Evolutionary conservation across 2,113 vertebrate genomes (phyloP).

Genomic region (Ia io): DNA sequence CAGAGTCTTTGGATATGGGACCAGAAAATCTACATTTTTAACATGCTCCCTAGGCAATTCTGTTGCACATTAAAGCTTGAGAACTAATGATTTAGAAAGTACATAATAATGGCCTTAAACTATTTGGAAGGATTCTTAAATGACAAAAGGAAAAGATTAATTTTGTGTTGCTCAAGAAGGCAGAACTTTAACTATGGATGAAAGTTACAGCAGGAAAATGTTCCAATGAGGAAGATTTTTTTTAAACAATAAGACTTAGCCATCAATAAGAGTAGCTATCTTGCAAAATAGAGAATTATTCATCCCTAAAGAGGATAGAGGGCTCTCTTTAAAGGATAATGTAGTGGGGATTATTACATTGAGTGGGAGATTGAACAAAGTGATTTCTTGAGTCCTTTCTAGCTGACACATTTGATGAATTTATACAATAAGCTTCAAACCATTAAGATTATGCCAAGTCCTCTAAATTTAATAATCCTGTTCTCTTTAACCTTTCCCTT

Average conservation of each 20-base stretch:
- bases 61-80: neutral
- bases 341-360: neutral
- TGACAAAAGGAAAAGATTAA: neutral
- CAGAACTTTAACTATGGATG: neutral
- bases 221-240: neutral
- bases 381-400: neutral
- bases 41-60: neutral
- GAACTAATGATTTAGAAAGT: slow-evolving; percentile 22
- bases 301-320: neutral
- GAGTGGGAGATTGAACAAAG: neutral
- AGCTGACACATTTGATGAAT: neutral
- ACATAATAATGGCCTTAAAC: neutral
- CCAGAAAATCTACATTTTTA: neutral
- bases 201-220: neutral
- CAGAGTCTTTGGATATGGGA: neutral
- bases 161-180: neutral
- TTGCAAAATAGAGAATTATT: neutral
- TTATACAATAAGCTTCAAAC: neutral
- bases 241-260: neutral
- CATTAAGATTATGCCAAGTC: neutral
- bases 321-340: neutral
- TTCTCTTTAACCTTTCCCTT: neutral
- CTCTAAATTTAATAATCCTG: neutral
- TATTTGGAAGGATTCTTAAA: neutral
- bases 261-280: neutral